A percentile compares a stretch with the other conserved stretches of the same genome.
These are phyloP conservation scores for Azemiops feae DNA, from an alignment of 2,113 vertebrate genomes.

Conservation along the genomic window DNA sequence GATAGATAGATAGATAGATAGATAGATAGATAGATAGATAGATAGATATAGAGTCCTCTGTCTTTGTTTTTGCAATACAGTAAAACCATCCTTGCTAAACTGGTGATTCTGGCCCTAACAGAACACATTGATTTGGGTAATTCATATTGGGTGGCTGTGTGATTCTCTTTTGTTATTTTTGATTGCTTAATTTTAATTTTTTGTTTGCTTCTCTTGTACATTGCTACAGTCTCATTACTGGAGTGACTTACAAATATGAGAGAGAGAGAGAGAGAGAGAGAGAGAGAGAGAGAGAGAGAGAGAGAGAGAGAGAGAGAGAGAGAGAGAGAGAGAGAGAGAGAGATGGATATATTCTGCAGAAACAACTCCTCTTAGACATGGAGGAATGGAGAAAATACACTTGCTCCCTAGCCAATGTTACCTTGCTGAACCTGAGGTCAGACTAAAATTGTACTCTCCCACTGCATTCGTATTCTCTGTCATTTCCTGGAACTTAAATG, in stretches of 20 bases:
- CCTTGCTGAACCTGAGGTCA: background rate
- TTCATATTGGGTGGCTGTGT: no score
- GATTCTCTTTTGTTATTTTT: background rate
- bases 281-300: background rate
- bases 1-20: no score
- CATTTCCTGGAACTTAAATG: background rate
- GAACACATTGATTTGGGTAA: no score
- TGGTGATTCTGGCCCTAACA: no score
- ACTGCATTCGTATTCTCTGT: background rate
- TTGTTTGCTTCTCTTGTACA: background rate
- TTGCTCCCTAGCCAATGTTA: fast-evolving
- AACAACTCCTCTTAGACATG: background rate
- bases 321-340: background rate
- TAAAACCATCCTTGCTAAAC: no score
- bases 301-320: background rate
- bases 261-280: background rate
- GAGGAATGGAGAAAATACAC: fast-evolving
- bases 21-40: no score
- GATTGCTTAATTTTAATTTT: background rate
- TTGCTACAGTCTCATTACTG: background rate
- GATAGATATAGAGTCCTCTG: no score
- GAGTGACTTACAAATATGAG: background rate
- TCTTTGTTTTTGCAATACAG: no score
- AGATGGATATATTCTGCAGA: background rate
- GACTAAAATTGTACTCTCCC: background rate